Evolutionary conservation across 2,113 vertebrate genomes (phyloP).

Genomic region (Heterocephalus glaber): DNA sequence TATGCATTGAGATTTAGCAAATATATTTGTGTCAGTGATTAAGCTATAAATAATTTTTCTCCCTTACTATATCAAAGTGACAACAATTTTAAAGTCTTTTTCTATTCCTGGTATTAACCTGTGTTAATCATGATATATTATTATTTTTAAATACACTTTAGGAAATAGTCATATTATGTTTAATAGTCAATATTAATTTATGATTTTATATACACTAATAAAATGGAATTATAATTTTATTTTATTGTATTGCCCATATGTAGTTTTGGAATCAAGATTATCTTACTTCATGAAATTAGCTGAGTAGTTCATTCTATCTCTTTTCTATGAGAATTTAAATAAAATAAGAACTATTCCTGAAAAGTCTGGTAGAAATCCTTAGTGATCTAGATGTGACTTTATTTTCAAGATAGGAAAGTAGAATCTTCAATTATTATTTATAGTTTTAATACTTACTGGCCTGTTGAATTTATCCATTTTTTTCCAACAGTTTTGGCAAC

Average conservation of each 20-base stretch:
- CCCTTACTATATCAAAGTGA: neutral
- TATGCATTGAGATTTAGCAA: neutral
- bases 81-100: neutral
- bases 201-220: neutral
- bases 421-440: neutral
- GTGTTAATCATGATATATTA: neutral
- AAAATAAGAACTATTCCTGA: neutral
- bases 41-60: neutral
- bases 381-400: neutral
- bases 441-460: neutral
- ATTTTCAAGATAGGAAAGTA: neutral
- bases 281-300: neutral
- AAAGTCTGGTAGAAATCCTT: neutral
- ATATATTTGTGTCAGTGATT: neutral
- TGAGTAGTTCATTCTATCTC: neutral
- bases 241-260: neutral
- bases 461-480: neutral
- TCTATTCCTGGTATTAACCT: neutral
- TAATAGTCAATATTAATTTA: neutral
- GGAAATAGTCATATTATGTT: neutral
- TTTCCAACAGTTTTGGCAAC: neutral
- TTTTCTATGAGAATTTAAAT: constrained; percentile 17
- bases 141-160: neutral
- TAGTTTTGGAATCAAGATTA: constrained; percentile 24
- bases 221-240: neutral